These are phyloP conservation scores for Aleiodes sp. DNA, from an alignment of 1,140 invertebrate species.

Conservation along the genomic window DNA sequence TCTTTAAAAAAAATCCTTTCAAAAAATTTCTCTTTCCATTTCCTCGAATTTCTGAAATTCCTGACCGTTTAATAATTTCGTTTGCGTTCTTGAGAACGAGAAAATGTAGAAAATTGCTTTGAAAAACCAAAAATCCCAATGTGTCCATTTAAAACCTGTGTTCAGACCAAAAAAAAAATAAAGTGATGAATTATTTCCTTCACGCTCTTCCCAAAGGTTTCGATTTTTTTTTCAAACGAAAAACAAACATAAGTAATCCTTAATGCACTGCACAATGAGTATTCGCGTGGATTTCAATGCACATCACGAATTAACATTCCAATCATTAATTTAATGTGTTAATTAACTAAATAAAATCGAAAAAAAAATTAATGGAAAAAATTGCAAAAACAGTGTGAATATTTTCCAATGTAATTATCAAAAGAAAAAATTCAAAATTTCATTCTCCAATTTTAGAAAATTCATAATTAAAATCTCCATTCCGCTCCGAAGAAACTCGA, in stretches of 20 bases:
- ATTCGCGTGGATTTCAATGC: not conserved
- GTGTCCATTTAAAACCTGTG: slow-evolving; percentile 50
- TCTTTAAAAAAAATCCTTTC: too few species aligned
- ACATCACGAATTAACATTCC: slow-evolving; percentile 10
- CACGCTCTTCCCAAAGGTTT: not conserved
- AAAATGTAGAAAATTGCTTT: not conserved
- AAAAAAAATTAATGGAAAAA: not conserved
- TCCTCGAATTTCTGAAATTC: too few species aligned
- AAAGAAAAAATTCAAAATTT: too few species aligned
- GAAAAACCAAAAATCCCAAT: not conserved
- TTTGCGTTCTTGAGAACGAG: too few species aligned
- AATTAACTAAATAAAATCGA: not conserved
- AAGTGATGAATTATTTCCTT: slow-evolving; percentile 26
- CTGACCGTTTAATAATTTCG: too few species aligned
- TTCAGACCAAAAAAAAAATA: slow-evolving; percentile 48
- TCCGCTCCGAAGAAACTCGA: not conserved
- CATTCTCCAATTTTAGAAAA: too few species aligned
- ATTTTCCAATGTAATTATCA: too few species aligned
- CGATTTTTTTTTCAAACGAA: too few species aligned
- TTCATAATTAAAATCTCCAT: not conserved
- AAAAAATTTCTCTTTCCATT: too few species aligned
- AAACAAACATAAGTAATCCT: slow-evolving; percentile 11
- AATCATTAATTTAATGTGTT: not conserved
- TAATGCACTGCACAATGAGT: not conserved
- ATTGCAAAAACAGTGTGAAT: not conserved